These are phyloP conservation scores for Gambelia wislizenii DNA, from an alignment of 2,797 vertebrate genomes.

Conservation along the genomic window DNA sequence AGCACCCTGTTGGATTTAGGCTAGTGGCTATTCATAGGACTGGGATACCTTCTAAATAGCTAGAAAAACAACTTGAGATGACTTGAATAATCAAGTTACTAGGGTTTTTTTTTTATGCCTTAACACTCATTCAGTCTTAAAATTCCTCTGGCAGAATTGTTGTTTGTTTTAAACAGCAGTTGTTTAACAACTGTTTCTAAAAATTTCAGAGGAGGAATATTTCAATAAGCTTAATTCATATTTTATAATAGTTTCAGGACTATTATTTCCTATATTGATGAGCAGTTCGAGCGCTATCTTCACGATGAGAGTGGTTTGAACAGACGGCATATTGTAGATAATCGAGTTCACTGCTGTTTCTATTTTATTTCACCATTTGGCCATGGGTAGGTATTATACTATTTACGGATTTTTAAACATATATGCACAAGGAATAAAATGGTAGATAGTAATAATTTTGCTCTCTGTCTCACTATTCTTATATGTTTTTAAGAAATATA, in stretches of 20 bases:
- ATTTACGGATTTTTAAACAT: not conserved
- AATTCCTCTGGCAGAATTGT: not conserved
- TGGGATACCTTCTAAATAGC: not conserved
- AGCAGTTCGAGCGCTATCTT: slow-evolving; percentile 98
- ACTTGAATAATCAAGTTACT: not conserved
- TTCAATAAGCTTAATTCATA: not conserved
- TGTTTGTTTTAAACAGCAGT: not conserved
- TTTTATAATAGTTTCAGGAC: slow-evolving; percentile 90
- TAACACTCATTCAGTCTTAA: not conserved
- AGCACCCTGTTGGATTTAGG: too few species aligned
- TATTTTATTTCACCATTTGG: slow-evolving; percentile 98
- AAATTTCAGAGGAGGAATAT: not conserved
- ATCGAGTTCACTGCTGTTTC: slow-evolving; percentile 98
- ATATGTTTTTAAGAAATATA: not conserved
- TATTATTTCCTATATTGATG: slow-evolving; percentile 97
- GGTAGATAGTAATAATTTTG: not conserved
- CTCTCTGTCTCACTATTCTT: not conserved
- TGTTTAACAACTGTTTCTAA: not conserved
- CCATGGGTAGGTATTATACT: slow-evolving; percentile 86
- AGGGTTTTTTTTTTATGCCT: not conserved
- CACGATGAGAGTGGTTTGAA: slow-evolving; percentile 98
- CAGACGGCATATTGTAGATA: slow-evolving; percentile 95
- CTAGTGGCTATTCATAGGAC: not conserved
- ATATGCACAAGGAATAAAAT: not conserved
- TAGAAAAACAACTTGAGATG: not conserved